Percentiles rank a stretch among this genome's conserved stretches.
phyloP scores from a whole-genome alignment of 2,888 invertebrate species.

The Pachliopta kotzebuea region DNA sequence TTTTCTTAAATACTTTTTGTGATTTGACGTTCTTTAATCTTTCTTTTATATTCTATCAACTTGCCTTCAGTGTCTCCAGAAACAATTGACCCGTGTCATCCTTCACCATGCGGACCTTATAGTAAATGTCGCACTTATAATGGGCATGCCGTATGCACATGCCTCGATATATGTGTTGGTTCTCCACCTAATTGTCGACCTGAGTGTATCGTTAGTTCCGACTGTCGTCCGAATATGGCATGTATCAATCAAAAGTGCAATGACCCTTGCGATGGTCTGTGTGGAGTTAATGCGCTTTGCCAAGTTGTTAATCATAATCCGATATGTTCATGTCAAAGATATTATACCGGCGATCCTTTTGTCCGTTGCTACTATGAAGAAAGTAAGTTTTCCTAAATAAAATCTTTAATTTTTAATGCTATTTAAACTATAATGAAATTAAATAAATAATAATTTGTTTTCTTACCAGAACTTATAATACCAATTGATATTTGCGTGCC shows the following conservation, averaged over 20 bases:
- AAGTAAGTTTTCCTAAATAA: constrained; percentile 73
- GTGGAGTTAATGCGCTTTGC: constrained; percentile 88
- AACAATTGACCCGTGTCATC: constrained; percentile 84
- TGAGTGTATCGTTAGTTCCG: constrained; percentile 89
- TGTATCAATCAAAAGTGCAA: constrained; percentile 89
- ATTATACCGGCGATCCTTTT: constrained; percentile 89
- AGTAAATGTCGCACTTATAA: constrained; percentile 87
- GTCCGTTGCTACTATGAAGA: constrained; percentile 83
- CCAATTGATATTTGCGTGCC: constrained; percentile 83
- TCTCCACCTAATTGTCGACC: constrained; percentile 88
- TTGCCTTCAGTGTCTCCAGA: constrained; percentile 67
- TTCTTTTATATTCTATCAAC: constrained; percentile 43
- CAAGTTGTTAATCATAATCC: constrained; percentile 90
- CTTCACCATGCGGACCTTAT: constrained; percentile 89
- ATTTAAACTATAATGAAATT: constrained; percentile 7
- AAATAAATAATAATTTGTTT: constrained; percentile 25
- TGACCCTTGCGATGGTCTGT: constrained; percentile 88
- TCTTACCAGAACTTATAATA: constrained; percentile 63
- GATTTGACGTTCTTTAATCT: constrained; percentile 44
- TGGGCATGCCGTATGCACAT: constrained; percentile 88
- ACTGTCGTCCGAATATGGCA: constrained; percentile 87
- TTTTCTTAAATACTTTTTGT: constrained; percentile 45
- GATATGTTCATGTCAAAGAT: constrained; percentile 86
- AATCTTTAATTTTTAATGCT: constrained; percentile 29
- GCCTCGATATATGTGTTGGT: constrained; percentile 85